Evolutionary conservation across 2,888 invertebrate species (phyloP), one percentile per base, ranked within the genome.

Genomic region (Erebia palarica): DNA sequence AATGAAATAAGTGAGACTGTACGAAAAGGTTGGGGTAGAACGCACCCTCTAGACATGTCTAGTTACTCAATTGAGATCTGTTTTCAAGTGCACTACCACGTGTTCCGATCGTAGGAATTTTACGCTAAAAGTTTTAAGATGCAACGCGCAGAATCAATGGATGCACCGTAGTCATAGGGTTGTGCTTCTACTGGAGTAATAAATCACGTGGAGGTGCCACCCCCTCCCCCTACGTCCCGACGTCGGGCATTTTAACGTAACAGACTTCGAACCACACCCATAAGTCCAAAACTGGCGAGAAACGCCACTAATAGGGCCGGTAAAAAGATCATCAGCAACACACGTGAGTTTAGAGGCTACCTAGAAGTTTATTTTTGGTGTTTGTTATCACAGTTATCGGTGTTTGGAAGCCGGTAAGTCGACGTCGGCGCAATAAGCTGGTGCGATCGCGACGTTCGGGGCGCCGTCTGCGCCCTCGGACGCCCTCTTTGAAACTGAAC

Each of bases 401-500:
- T 80, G 76, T 74, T 71, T 75, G 73, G 78, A 75, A 75, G 77
- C 74, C 75, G 78, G 76, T 69, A 69, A 66, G 72, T 77, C 69
- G 73, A 70, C 67, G 72, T 76, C 72, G 77, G 70, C 77, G 77
- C 77, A 78, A 75, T 77, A 10, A 71, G 72, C 44, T 75, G 71
- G 76, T 77, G 78, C 78, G 76, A 79, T 79, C 81, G 82, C 82
- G 82, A 78, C 82, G 82, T 82, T 81, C 77, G 78, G 82, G 83
- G 84, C 87, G 82, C 83, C 86, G 87, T 83, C 84, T 86, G 85
- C 87, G 86, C 83, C 85, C 84, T 81, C 80, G 78, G 85, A 86
- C 88, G 85, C 87, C 83, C 84, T 83, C 83, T 87, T 83, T 82
- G 75, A 84, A 82, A 91, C 90, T 91, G 85, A 84, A 82, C 77